phyloP scores from a whole-genome alignment of 2,888 invertebrate genomes.

The Calameuta filiformis region DNA sequence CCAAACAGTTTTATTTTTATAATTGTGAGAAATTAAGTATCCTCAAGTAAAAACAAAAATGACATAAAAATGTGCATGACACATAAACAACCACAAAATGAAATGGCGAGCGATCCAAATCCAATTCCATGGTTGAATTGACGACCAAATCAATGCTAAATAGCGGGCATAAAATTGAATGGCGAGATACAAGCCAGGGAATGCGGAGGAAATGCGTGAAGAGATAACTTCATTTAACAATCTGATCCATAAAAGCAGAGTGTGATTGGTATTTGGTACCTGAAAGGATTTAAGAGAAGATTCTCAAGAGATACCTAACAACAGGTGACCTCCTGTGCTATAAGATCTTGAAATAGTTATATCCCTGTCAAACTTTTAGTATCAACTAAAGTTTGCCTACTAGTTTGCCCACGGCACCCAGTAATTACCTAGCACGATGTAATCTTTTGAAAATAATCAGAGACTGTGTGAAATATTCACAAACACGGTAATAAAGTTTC shows the following conservation, averaged over 20 bases:
- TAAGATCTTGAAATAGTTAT: too few species aligned
- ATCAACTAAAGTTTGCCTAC: too few species aligned
- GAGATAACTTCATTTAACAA: background rate
- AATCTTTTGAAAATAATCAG: too few species aligned
- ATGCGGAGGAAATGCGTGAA: background rate
- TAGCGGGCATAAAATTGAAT: background rate
- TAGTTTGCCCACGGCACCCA: too few species aligned
- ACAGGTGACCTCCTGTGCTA: too few species aligned
- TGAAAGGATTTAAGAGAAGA: too few species aligned
- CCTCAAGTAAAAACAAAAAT: background rate
- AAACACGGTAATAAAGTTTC: too few species aligned
- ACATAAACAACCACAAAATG: background rate
- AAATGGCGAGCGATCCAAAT: background rate
- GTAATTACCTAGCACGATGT: too few species aligned
- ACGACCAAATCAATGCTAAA: background rate
- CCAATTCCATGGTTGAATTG: background rate
- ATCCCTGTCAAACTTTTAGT: too few species aligned
- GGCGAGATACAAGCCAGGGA: background rate
- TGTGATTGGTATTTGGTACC: too few species aligned
- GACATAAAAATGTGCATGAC: background rate
- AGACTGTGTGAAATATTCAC: too few species aligned
- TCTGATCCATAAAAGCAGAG: background rate
- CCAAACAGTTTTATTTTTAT: background rate
- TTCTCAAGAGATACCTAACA: too few species aligned
- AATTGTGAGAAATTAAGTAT: background rate